Percentiles rank a stretch among this genome's conserved stretches.
Conservation (phyloP, 2,797 vertebrate species). For the Scyliorhinus canicula region DNA sequence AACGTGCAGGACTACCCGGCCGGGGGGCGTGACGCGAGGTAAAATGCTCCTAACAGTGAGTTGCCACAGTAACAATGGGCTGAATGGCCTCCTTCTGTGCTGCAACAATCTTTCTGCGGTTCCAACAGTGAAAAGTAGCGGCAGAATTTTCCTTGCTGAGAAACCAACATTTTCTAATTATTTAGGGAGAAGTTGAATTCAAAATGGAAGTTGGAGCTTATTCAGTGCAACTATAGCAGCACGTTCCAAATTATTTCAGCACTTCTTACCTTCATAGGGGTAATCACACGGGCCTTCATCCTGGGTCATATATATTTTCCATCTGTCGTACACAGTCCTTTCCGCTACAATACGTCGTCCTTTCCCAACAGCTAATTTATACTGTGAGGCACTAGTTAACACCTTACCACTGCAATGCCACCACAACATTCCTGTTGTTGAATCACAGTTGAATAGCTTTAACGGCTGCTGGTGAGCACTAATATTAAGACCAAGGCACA, state of each 20-base stretch:
- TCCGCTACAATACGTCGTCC: constrained; percentile 64
- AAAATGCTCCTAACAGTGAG: not conserved
- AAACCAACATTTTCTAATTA: not conserved
- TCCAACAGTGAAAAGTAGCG: not conserved
- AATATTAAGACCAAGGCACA: constrained; percentile 76
- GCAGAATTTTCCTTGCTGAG: not conserved
- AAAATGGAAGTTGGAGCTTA: not conserved
- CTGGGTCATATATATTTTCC: constrained; percentile 67
- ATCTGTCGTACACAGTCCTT: constrained; percentile 54
- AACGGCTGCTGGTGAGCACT: constrained; percentile 60
- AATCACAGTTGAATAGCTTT: constrained; percentile 70
- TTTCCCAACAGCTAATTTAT: constrained; percentile 58
- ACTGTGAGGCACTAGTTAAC: constrained; percentile 63
- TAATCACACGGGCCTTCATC: constrained; percentile 72
- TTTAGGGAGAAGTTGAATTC: not conserved
- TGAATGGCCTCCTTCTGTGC: not conserved
- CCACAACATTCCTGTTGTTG: constrained; percentile 56
- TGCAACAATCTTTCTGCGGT: too few relatives aligned
- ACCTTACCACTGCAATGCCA: constrained; percentile 70
- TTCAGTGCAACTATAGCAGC: not conserved
- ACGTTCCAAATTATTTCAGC: not conserved
- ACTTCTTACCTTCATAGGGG: constrained; percentile 75
- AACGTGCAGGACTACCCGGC: not conserved
- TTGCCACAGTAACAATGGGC: not conserved
- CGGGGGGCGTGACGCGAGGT: not conserved